A percentile compares a stretch with the other conserved stretches of the same genome.
phyloP scores from a whole-genome alignment of 1,140 invertebrate species.

The Capitella teleta region DNA sequence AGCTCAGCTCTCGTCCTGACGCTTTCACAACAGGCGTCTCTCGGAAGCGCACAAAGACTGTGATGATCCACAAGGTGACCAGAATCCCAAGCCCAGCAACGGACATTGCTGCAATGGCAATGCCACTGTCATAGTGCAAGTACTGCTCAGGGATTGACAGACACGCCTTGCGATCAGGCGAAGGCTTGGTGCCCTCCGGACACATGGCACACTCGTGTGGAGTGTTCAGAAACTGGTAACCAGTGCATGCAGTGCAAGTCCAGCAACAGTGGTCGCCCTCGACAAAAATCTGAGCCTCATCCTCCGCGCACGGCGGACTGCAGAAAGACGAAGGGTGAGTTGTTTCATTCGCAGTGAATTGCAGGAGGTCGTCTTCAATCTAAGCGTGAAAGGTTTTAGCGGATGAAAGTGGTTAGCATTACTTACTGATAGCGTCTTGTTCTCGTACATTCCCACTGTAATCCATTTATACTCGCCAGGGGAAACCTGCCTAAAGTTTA shows the following conservation, averaged over 20 bases:
- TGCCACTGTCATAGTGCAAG: slow-evolving; percentile 56
- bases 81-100: slow-evolving; percentile 42
- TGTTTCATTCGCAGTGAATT: slow-evolving; percentile 47
- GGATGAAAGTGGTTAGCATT: neutral
- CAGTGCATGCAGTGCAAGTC: slow-evolving; percentile 65
- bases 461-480: slow-evolving; percentile 69
- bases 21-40: slow-evolving; percentile 41
- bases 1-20: slow-evolving; percentile 37
- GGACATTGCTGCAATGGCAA: slow-evolving; percentile 75
- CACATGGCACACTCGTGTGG: slow-evolving; percentile 73
- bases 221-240: slow-evolving; percentile 64
- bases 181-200: slow-evolving; percentile 65
- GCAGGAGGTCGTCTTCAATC: slow-evolving; percentile 16
- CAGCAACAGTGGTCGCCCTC: slow-evolving; percentile 88
- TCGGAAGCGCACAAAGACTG: slow-evolving; percentile 45
- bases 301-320: slow-evolving; percentile 69
- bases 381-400: neutral
- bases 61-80: slow-evolving; percentile 16
- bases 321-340: slow-evolving; percentile 76
- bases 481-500: slow-evolving; percentile 78
- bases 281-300: slow-evolving; percentile 81
- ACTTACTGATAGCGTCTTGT: slow-evolving; percentile 14
- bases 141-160: slow-evolving; percentile 72
- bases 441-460: slow-evolving; percentile 45
- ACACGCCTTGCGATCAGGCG: slow-evolving; percentile 60